A percentile compares a stretch with the other conserved stretches of the same genome.
Conservation (phyloP, 2,888 invertebrate genomes). For the Nomada fucata region DNA sequence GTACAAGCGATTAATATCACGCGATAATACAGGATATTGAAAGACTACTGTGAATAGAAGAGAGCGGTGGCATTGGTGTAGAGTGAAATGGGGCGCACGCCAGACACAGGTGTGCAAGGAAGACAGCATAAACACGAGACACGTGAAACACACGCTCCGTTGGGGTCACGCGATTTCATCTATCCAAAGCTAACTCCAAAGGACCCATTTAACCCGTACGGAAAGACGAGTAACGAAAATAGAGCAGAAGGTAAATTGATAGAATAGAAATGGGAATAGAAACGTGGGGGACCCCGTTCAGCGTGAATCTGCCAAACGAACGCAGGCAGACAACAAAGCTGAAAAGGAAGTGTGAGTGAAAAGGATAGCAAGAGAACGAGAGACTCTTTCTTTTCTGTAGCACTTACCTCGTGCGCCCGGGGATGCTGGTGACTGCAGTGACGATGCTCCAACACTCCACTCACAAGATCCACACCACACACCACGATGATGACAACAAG, state of each 20-base stretch:
- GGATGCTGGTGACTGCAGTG: constrained; percentile 89
- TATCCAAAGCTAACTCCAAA: background rate
- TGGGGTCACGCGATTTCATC: constrained; percentile 42
- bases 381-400: constrained; percentile 1
- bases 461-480: constrained; percentile 76
- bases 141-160: constrained; percentile 51
- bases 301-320: constrained; percentile 15
- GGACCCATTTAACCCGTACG: background rate
- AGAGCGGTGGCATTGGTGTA: constrained; percentile 12
- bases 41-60: constrained; percentile 7
- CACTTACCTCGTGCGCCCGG: constrained; percentile 88
- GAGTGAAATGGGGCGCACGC: constrained; percentile 43
- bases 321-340: constrained; percentile 41
- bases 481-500: constrained; percentile 76
- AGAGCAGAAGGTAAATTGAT: background rate
- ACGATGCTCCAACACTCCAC: constrained; percentile 81
- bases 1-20: constrained; percentile 19
- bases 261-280: constrained; percentile 10
- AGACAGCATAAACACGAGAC: constrained; percentile 68
- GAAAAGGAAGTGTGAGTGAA: constrained; percentile 29
- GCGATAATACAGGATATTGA: constrained; percentile 19
- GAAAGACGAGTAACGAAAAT: background rate
- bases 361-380: constrained; percentile 1
- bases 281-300: constrained; percentile 22
- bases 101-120: constrained; percentile 40